Conservation (phyloP, 2,113 vertebrate genomes). For the Paramormyrops kingsleyae region DNA sequence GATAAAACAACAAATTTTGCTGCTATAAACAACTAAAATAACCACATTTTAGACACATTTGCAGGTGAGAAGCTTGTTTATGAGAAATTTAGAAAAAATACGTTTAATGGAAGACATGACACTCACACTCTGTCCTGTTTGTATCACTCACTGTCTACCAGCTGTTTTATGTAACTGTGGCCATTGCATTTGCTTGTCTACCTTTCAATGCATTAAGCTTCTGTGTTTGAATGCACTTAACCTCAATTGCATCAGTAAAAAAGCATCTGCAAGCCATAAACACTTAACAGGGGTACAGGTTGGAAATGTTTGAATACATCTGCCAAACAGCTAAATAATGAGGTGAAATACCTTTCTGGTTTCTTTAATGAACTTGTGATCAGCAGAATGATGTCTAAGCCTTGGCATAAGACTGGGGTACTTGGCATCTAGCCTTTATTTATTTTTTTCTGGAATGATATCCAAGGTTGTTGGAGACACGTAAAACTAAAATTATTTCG, state of each 20-base stretch:
- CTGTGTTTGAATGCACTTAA: neutral
- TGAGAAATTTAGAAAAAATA: neutral
- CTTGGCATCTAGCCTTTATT: neutral
- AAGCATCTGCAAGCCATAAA: neutral
- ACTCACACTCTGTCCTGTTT: neutral
- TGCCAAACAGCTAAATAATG: neutral
- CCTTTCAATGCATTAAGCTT: neutral
- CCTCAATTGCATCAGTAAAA: neutral
- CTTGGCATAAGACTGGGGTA: neutral
- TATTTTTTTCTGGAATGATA: neutral
- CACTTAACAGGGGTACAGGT: neutral
- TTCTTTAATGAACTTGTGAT: neutral
- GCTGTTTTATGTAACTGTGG: neutral
- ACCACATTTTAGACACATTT: neutral
- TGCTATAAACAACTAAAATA: neutral
- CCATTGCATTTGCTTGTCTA: neutral
- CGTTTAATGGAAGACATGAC: neutral
- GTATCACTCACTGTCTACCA: neutral
- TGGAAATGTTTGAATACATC: neutral
- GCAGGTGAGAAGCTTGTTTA: neutral
- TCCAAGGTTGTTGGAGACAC: slow-evolving; percentile 1
- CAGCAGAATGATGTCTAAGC: neutral
- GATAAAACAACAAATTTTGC: neutral
- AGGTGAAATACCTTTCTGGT: neutral
- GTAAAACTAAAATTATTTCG: neutral